phyloP scores from a whole-genome alignment of 2,888 invertebrate species.

The Drosophila sordidapex region DNA sequence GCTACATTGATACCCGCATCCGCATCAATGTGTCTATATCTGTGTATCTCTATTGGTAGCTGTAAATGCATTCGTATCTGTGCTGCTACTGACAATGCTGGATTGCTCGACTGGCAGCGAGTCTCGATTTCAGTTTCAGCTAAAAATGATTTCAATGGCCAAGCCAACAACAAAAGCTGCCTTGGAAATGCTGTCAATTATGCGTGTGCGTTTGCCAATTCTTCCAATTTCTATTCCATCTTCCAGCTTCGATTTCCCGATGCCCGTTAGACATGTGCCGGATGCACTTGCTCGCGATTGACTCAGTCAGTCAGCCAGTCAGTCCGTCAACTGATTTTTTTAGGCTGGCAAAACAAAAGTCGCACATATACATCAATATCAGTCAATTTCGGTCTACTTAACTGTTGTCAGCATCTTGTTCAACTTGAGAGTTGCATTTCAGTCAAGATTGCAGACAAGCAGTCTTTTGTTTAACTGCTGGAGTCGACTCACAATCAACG shows the following conservation, averaged over 20 bases:
- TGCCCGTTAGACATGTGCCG: constrained; percentile 38
- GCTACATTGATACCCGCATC: constrained; percentile 25
- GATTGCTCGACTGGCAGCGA: constrained; percentile 28
- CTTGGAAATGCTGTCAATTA: constrained; percentile 76
- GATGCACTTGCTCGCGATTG: constrained; percentile 39
- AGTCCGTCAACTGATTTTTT: constrained; percentile 23
- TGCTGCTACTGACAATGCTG: constrained; percentile 36
- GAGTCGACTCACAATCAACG: neutral
- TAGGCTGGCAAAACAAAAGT: constrained; percentile 17
- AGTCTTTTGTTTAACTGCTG: neutral
- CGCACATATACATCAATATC: constrained; percentile 8
- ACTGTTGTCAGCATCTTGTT: neutral
- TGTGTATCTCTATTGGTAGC: constrained; percentile 5
- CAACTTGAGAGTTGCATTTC: neutral
- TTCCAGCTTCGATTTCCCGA: neutral
- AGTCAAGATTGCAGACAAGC: constrained; percentile 14
- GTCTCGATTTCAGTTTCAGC: constrained; percentile 55
- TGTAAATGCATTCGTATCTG: constrained; percentile 11
- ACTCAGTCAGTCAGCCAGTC: constrained; percentile 17
- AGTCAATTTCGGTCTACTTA: constrained; percentile 21
- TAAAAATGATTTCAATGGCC: constrained; percentile 66
- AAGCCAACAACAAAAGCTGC: constrained; percentile 53
- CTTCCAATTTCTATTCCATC: neutral
- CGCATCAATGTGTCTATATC: constrained; percentile 2
- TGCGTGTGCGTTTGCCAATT: constrained; percentile 54